A percentile compares a stretch with the other conserved stretches of the same genome.
phyloP scores from a whole-genome alignment of 2,113 vertebrate genomes.

The Pseudopodoces humilis region DNA sequence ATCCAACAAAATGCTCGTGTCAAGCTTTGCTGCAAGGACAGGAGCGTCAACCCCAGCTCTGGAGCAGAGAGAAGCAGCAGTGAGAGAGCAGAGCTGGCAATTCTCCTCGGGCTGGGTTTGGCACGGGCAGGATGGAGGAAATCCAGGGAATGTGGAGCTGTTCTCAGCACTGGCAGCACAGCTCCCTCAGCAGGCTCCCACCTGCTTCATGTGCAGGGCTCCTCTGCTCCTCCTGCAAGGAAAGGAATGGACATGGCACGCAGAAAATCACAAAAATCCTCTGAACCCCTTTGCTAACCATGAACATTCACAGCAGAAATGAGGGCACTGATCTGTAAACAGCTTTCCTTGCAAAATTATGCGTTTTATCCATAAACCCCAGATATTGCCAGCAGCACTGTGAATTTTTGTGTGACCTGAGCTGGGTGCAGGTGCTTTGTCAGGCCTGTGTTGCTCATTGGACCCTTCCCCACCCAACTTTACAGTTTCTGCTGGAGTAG shows the following conservation, averaged over 20 bases:
- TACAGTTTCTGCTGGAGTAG: background rate
- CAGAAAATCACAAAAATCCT: background rate
- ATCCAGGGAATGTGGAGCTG: background rate
- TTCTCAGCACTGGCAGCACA: background rate
- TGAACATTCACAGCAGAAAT: background rate
- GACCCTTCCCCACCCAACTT: fast-evolving
- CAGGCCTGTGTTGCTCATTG: background rate
- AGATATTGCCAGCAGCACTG: background rate
- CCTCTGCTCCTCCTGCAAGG: conserved; percentile 47
- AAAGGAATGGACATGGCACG: background rate
- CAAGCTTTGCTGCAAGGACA: background rate
- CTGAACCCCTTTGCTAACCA: background rate
- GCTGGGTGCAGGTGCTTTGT: background rate
- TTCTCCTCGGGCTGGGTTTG: fast-evolving
- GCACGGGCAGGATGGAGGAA: background rate
- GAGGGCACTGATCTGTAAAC: background rate
- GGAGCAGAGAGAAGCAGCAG: background rate
- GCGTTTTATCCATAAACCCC: background rate
- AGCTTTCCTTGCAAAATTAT: background rate
- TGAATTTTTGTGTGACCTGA: background rate
- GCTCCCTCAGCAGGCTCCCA: conserved; percentile 36
- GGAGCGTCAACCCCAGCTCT: fast-evolving
- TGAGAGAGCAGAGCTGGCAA: background rate
- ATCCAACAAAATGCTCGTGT: background rate
- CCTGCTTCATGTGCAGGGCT: conserved; percentile 20